Percentiles rank a stretch among this genome's conserved stretches.
Evolutionary conservation across 2,797 vertebrate genomes (phyloP).

Genomic region (Notolabrus celidotus): DNA sequence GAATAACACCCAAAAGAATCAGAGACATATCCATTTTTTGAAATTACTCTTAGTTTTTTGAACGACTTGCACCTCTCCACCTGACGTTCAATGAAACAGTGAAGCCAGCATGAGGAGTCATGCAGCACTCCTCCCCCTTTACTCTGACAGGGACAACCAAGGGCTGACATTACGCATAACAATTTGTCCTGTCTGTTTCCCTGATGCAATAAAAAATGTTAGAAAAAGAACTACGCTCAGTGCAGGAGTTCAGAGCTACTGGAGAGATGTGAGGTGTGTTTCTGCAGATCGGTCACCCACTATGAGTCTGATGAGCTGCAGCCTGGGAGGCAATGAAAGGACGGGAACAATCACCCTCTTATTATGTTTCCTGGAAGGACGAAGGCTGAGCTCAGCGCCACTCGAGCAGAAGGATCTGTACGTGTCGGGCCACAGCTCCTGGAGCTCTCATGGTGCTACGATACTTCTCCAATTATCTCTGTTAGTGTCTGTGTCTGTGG

Average conservation of each 20-base stretch:
- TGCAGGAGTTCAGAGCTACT: constrained; percentile 84
- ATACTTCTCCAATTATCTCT: constrained; percentile 32
- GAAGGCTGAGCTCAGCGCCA: constrained; percentile 34
- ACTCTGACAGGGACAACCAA: constrained; percentile 95
- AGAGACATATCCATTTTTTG: constrained; percentile 47
- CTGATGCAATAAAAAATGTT: constrained; percentile 91
- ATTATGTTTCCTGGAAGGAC: constrained; percentile 44
- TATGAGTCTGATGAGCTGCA: constrained; percentile 58
- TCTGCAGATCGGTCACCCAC: constrained; percentile 47
- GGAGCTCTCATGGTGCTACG: constrained; percentile 31
- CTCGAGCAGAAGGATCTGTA: constrained; percentile 44
- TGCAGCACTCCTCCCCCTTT: constrained; percentile 84
- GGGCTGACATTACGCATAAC: constrained; percentile 92
- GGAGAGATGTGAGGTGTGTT: constrained; percentile 28
- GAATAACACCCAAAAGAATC: constrained; percentile 33
- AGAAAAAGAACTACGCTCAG: constrained; percentile 62
- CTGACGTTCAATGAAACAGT: constrained; percentile 73
- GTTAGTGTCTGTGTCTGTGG: constrained; percentile 25
- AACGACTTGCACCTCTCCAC: constrained; percentile 38
- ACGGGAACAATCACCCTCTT: constrained; percentile 52
- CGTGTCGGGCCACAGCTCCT: constrained; percentile 41
- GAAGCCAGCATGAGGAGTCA: constrained; percentile 85
- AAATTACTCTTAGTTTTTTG: constrained; percentile 36
- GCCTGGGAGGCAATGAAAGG: constrained; percentile 29
- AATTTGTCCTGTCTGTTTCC: constrained; percentile 86